Base-by-base conservation (phyloP, 2,888 invertebrate species). In the Gisinianus flammeolus region DNA sequence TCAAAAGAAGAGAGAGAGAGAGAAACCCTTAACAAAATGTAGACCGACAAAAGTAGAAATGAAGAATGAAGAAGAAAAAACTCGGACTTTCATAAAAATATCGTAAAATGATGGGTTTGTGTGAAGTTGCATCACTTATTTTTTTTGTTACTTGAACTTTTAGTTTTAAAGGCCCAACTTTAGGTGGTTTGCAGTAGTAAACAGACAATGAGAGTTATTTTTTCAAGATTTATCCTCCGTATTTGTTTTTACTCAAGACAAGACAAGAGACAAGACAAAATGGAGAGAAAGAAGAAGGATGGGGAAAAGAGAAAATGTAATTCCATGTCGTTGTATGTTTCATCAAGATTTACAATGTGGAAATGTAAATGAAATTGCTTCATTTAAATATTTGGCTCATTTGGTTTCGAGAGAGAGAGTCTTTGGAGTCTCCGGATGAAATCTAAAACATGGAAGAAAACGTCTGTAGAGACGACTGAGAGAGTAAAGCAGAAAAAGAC, bases 291-390 rank as follows among this genome's bases (percentile, higher is more conserved):
- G 6, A 12, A 35, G 6, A 35, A 35, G 35, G 44, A 22, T 2
- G 22, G 22, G 56, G 22, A 35, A n/a, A 16, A 69, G 35, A 69
- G 44, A 44, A 4, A 16, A 26, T 16, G 44, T 44, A 44, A 44
- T 44, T 44, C 3, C 44, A 44, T 44, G 44, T 44, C 44, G 22
- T 44, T 35, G 2, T 22, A 35, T 68, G 12, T n/a, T 44, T 12
- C 31, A 24, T 33, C 22, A 68, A 68, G 68, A 68, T 68, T 68
- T 68, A 68, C 44, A 68, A 44, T 68, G 44, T 22, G 28, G 44
- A 33, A 31, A 68, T 68, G 68, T 8, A 68, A 68, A 68, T 68
- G 68, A 68, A 68, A 68, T 68, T 68, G 68, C 68, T 68, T 12
- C 31, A 68, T 68, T 68, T 68, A 68, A 68, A 68, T 68, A 68